Evolutionary conservation across 35 echinoderm and acorn worm species (phyloP).

Genomic region (Apostichopus californicus): DNA sequence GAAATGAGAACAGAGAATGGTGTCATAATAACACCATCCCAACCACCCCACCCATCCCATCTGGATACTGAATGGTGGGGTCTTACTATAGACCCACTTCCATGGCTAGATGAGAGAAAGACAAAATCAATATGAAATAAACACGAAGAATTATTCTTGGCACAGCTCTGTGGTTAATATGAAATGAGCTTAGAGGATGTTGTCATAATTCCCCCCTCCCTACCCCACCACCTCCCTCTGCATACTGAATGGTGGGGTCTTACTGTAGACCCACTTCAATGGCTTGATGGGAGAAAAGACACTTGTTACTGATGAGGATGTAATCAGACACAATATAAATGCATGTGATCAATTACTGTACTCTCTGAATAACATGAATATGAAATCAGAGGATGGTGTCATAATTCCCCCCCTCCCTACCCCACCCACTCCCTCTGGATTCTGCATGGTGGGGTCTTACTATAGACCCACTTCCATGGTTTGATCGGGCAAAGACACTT

Average conservation of each 20-base stretch:
- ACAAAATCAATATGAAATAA: too few relatives aligned
- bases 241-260: conserved; percentile 84
- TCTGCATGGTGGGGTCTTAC: conserved; percentile 73
- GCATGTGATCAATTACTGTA: conserved; percentile 51
- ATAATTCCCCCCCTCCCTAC: too few relatives aligned
- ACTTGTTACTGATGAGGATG: background rate
- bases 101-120: conserved; percentile 56
- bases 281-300: too few relatives aligned
- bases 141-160: too few relatives aligned
- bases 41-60: background rate
- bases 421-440: conserved; percentile 29
- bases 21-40: too few relatives aligned
- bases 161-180: too few relatives aligned
- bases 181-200: too few relatives aligned
- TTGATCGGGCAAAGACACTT: too few relatives aligned
- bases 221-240: background rate
- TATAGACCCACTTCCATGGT: background rate
- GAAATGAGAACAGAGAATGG: too few relatives aligned
- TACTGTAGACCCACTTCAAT: conserved; percentile 41
- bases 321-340: background rate
- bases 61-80: conserved; percentile 78
- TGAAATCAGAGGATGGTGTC: conserved; percentile 44
- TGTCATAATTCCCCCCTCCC: too few relatives aligned
- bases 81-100: conserved; percentile 92
- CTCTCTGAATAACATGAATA: conserved; percentile 58